Evolutionary conservation across 2,888 invertebrate species (phyloP), one percentile per base, ranked within the genome.

Genomic region (Microplitis manilae): DNA sequence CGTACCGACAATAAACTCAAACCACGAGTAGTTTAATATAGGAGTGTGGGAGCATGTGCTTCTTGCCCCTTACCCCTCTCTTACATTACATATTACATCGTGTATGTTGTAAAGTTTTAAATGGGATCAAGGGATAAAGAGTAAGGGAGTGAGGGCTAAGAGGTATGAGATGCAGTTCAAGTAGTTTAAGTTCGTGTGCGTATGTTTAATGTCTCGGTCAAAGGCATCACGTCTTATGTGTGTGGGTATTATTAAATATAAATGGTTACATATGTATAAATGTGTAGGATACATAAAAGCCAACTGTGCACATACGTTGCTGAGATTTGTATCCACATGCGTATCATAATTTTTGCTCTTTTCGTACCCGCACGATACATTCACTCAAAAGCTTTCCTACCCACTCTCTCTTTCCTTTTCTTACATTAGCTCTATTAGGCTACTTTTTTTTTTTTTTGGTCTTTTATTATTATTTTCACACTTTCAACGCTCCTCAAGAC

Each of bases 1-100:
- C 73, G 20, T 50, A 30, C 59, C 85, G 85, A 87, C 87, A 87
- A 87, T 87, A 87, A 87, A 86, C 86, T 85, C 84, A 84, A 73
- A 77, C 74, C 74, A 74, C 77, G 62, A 15, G 20, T 13, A 62
- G 77, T 71, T 50, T 50, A 13, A 50, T 50, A 50, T 13, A 67
- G 61, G 30, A 74, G 77, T 77, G 77, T 77, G 77, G 74, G 77
- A 75, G 69, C 65, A 20, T 20, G 41, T 64, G n/a, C 40, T 70
- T 30, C 60, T 13, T 17, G 41, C 84, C 83, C 68, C 17, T 39
- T 64, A 50, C 39, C 17, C 17, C 38, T 8, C 17, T 4, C 15
- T 15, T 17, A 30, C n/a, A 40, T 40, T 41, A 68, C 68, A 40
- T 20, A 41, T 68, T 20, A 40, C 40, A 40, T 30, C 30, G 30